Percentiles rank a stretch among this genome's conserved stretches.
phyloP scores from a whole-genome alignment of 1,140 invertebrate species.

The Hyles euphorbiae region DNA sequence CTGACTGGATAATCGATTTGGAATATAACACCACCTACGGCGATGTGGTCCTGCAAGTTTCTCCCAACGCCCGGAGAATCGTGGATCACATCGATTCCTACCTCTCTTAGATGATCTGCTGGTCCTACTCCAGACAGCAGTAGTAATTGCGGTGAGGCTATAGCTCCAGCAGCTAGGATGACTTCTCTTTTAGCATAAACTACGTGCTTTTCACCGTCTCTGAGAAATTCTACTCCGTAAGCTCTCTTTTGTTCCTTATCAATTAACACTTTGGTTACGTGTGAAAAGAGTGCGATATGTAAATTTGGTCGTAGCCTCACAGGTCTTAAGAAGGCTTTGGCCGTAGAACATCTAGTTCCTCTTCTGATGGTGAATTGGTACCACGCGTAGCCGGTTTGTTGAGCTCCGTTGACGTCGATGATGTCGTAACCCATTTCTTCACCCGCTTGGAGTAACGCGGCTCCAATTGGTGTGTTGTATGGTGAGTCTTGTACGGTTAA shows the following conservation, averaged over 20 bases:
- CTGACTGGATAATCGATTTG: conserved; percentile 87
- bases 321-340: conserved; percentile 88
- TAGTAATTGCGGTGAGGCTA: conserved; percentile 87
- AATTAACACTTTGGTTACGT: conserved; percentile 86
- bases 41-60: conserved; percentile 91
- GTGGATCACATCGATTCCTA: conserved; percentile 81
- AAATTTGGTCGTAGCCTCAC: conserved; percentile 83
- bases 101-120: conserved; percentile 79
- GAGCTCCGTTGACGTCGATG: conserved; percentile 84
- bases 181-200: conserved; percentile 86
- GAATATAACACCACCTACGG: conserved; percentile 86
- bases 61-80: conserved; percentile 86
- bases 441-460: conserved; percentile 91
- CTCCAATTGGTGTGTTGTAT: conserved; percentile 86
- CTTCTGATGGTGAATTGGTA: conserved; percentile 89
- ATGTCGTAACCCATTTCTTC: conserved; percentile 93
- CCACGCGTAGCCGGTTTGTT: conserved; percentile 88
- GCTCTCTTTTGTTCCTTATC: conserved; percentile 82
- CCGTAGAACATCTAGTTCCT: conserved; percentile 84
- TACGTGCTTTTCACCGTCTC: conserved; percentile 78
- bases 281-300: conserved; percentile 84
- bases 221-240: conserved; percentile 86
- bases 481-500: conserved; percentile 88
- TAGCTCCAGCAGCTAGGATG: conserved; percentile 85
- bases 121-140: conserved; percentile 92